Evolutionary conservation across 2,113 vertebrate species (phyloP).

Genomic region (Channa argus): DNA sequence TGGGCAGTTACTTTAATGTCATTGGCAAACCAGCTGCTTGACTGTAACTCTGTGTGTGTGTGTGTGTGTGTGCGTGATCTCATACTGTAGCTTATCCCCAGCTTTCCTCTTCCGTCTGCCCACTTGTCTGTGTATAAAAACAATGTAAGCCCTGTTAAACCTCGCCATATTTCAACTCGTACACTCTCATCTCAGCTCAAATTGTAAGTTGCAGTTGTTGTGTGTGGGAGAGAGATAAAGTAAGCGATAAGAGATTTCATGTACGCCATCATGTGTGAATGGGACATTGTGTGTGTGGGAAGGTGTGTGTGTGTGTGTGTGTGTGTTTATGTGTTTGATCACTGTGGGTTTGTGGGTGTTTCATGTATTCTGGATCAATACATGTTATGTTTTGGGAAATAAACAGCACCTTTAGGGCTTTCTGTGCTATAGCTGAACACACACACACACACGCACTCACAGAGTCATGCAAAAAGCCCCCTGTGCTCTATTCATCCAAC

Average conservation of each 20-base stretch:
- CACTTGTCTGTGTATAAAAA: conserved; percentile 66
- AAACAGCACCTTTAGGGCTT: conserved; percentile 52
- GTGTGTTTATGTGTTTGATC: conserved; percentile 27
- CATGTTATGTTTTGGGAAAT: conserved; percentile 63
- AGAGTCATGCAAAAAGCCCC: not conserved
- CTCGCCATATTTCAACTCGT: conserved; percentile 63
- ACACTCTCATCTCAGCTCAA: conserved; percentile 55
- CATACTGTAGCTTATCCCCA: conserved; percentile 32
- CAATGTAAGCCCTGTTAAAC: conserved; percentile 65
- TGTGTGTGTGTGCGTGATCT: conserved; percentile 1
- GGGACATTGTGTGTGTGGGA: not conserved
- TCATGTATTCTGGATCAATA: conserved; percentile 64
- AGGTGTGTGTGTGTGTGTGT: conserved; percentile 12
- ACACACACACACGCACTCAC: conserved; percentile 2
- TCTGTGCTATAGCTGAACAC: conserved; percentile 29
- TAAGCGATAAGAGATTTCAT: conserved; percentile 44
- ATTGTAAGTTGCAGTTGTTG: conserved; percentile 51
- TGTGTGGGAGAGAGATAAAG: conserved; percentile 57
- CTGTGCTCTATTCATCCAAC: conserved; percentile 20
- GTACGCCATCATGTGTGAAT: not conserved
- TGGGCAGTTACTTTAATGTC: conserved; percentile 38
- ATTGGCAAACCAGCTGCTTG: conserved; percentile 37
- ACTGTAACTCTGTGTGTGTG: conserved; percentile 4
- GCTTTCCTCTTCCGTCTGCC: conserved; percentile 46
- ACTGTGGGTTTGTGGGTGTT: conserved; percentile 36